phyloP scores from a whole-genome alignment of 2,113 vertebrate genomes.

The Uropsilus gracilis region DNA sequence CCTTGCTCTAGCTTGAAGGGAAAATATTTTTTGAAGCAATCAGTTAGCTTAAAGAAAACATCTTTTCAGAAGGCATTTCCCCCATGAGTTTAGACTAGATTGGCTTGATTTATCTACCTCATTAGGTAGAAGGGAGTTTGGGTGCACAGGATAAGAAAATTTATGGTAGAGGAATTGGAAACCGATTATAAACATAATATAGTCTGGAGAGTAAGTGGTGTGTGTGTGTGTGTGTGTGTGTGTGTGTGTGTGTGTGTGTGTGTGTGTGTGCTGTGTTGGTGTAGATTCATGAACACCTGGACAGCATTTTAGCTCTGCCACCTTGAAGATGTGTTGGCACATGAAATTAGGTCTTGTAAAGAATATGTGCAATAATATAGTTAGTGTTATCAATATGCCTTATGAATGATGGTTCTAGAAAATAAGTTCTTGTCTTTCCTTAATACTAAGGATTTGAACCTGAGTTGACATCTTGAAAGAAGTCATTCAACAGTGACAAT shows the following conservation, averaged over 20 bases:
- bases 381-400: neutral
- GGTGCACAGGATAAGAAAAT: neutral
- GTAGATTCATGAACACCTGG: neutral
- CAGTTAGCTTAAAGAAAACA: conserved; percentile 44
- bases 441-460: neutral
- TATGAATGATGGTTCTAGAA: neutral
- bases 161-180: neutral
- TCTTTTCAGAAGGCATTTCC: conserved; percentile 28
- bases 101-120: conserved; percentile 51
- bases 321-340: neutral
- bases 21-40: conserved; percentile 29
- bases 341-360: neutral
- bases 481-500: neutral
- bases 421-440: neutral
- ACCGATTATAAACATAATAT: neutral
- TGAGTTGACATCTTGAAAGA: neutral
- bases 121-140: conserved; percentile 18
- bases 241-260: neutral
- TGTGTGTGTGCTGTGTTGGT: no score
- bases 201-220: neutral
- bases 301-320: neutral
- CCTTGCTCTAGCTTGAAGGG: conserved; percentile 1
- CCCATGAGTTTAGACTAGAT: neutral
- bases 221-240: no score
- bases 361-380: neutral